Evolutionary conservation across 2,888 invertebrate species (phyloP).

Genomic region (Melieria picta): DNA sequence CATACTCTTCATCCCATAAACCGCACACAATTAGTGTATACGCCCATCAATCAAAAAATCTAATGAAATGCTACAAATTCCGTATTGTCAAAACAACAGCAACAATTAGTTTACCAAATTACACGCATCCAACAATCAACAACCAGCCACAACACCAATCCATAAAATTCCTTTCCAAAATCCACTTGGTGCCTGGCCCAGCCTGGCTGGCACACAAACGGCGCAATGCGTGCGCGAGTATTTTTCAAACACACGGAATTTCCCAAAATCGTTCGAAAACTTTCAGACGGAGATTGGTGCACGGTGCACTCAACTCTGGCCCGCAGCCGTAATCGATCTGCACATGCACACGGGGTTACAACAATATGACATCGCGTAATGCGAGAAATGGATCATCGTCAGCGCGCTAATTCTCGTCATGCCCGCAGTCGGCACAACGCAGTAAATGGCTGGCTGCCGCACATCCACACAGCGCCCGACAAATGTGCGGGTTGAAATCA

Average conservation of each 20-base stretch:
- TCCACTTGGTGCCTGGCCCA: neutral
- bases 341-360: constrained; percentile 43
- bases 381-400: constrained; percentile 32
- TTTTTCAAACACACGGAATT: too few relatives aligned
- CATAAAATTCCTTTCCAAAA: constrained; percentile 26
- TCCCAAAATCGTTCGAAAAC: too few relatives aligned
- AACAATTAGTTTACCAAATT: constrained; percentile 63
- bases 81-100: constrained; percentile 63
- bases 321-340: constrained; percentile 30
- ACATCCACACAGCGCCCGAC: neutral
- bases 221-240: too few relatives aligned
- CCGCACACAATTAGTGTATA: constrained; percentile 15
- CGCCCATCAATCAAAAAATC: constrained; percentile 39
- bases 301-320: constrained; percentile 34
- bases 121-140: constrained; percentile 42
- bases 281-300: constrained; percentile 1
- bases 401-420: constrained; percentile 5
- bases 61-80: constrained; percentile 57
- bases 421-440: constrained; percentile 24
- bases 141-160: constrained; percentile 18
- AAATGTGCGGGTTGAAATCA: constrained; percentile 5
- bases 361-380: constrained; percentile 46
- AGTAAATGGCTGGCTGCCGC: constrained; percentile 21
- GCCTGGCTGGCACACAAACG: too few relatives aligned
- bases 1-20: neutral